Evolutionary conservation across 2,113 vertebrate genomes (phyloP), one percentile per base, ranked within the genome.

Genomic region (Penelope pileata): DNA sequence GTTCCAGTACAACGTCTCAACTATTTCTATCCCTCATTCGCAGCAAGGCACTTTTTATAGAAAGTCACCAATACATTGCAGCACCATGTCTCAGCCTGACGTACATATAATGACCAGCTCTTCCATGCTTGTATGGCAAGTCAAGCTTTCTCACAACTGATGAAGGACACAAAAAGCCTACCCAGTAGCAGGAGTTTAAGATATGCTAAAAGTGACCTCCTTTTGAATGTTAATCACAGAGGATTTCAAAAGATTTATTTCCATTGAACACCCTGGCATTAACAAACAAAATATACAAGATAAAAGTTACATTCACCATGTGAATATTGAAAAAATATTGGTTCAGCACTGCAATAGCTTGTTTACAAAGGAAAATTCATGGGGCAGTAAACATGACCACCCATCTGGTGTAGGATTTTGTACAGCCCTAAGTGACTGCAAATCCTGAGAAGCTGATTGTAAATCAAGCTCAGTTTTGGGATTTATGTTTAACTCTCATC

Each of bases 161-260:
- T 18, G 34, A 72, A 54, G 15, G 26, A 48, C 51, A 40, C 0
- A 0, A 77, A 58, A 72, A 18, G 1, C 2, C 4, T 22, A 17
- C 11, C 6, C 26, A 32, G 47, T n/a, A 68, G 29, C 32, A 78
- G 9, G 22, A 40, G 19, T 27, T 75, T 45, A 93, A 90, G 24
- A 27, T 11, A 58, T 7, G 19, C 21, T 79, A 30, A 32, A 50
- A 38, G 29, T 36, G 42, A 91, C 7, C 27, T 63, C 36, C 40
- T 34, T 45, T 50, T 34, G 38, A 38, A 73, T 12, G 6, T 50
- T 56, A 78, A 62, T 26, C 66, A 60, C 60, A 42, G 5, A 43
- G 24, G 59, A 67, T 73, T 74, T 90, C 19, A 58, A 54, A 62
- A 66, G 11, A 23, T 9, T 43, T 73, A 50, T 30, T 58, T 60